Evolutionary conservation across 1,140 invertebrate genomes (phyloP), one percentile per base, ranked within the genome.

Genomic region (Diorhabda carinulata): DNA sequence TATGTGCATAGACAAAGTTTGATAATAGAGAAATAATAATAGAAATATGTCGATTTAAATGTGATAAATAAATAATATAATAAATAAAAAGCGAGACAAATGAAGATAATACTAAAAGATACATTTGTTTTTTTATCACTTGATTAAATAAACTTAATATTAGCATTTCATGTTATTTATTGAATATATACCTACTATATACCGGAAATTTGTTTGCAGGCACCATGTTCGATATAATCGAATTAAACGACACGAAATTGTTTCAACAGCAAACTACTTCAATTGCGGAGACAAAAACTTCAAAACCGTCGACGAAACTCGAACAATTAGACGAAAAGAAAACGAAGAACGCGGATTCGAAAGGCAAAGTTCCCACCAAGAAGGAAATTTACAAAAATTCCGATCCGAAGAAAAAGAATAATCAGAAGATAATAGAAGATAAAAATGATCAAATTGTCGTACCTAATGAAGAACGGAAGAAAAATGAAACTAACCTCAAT

Each of bases 201-300:
- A n/a, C 64, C n/a, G n/a, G n/a, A n/a, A n/a, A 25, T 25, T 65
- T 43, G 45, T 61, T 72, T 73, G 10, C 61, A 77, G 76, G 79
- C 4, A 78, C 79, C 9, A 76, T 79, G 72, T 80, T 79, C 63
- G 80, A 81, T 60, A 76, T 81, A 25, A 78, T 81, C 43, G 80
- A 81, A 64, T 43, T 80, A 43, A 81, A 80, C 66, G 74, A 73
- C 10, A 8, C 47, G n/a, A 72, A 74, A 6, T 73, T 77, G n/a
- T 68, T 69, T 44, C 61, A 41, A 41, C 72, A 65, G 7, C 5
- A 72, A 4, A 42, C 60, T 9, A 56, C 47, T 41, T 6, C 10
- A 3, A 10, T 10, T 10, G 25, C 63, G 3, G 63, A 64, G 60
- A n/a, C 42, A 64, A 63, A 57, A 42, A 61, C 7, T 3, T 3